Evolutionary conservation across 2,888 invertebrate species (phyloP).

Genomic region (Parnassius apollo): DNA sequence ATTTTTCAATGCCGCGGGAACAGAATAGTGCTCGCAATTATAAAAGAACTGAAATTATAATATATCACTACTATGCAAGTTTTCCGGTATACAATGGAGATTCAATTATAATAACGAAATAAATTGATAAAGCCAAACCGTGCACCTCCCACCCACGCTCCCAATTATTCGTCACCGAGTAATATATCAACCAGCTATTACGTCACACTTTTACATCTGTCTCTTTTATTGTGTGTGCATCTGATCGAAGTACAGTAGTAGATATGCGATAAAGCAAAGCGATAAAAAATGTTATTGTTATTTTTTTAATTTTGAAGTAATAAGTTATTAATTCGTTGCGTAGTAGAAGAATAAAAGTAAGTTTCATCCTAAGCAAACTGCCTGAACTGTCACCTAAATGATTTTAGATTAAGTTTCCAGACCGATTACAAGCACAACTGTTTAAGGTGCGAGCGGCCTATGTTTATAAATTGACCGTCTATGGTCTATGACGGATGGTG

Average conservation of each 20-base stretch:
- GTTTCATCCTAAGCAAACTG: no score
- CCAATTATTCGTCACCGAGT: not conserved
- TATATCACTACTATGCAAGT: not conserved
- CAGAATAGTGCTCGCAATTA: no score
- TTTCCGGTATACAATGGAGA: not conserved
- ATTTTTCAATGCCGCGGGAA: no score
- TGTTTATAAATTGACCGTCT: no score
- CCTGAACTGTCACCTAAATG: no score
- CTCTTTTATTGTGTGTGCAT: conserved; percentile 1
- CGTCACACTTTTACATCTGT: conserved; percentile 37
- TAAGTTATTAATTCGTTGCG: no score
- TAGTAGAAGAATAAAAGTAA: no score
- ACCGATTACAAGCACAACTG: no score
- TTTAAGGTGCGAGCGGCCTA: no score
- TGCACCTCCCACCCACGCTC: not conserved
- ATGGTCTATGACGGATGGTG: no score
- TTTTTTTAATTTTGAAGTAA: not conserved
- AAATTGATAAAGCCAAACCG: not conserved
- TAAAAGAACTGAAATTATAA: no score
- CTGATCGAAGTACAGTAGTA: not conserved
- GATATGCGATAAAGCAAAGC: not conserved
- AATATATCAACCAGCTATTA: not conserved
- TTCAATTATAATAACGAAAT: not conserved
- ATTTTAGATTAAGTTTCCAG: no score
- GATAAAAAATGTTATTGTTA: not conserved